Evolutionary conservation across 1,140 invertebrate genomes (phyloP), one percentile per base, ranked within the genome.

Genomic region (Anastrepha ludens): DNA sequence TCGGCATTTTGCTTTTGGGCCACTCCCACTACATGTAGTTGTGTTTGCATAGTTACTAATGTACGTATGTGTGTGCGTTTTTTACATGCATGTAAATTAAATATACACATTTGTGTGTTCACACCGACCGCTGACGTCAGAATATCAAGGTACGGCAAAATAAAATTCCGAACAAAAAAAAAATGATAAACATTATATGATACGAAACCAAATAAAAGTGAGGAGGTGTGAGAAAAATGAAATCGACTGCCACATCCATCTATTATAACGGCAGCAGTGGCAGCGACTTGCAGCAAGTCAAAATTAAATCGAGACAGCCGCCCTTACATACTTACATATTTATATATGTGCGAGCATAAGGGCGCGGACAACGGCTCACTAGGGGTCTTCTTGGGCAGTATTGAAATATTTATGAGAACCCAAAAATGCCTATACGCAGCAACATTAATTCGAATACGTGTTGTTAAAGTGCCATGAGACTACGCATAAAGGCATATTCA

Each of bases 1-100:
- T 55, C 9, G 74, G 17, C 47, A 81, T 47, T 74, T 44, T 44
- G 13, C 41, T 50, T 9, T 17, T 17, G 15, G n/a, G 74, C 17
- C 74, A 81, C 74, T 81, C 74, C 74, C 29, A 55, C 50, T 6
- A 81, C 47, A 50, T 29, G 55, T 81, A 81, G 20, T 13, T n/a
- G 50, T 55, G 55, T 29, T 47, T 81, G 47, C 74, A 55, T n/a
- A 15, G 55, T 15, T 47, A 6, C 50, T 60, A 59, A 65, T 86
- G 47, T 29, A 39, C 44, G n/a, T 86, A 9, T 11, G 50, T 44
- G 39, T 58, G 47, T 20, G 78, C 0, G 29, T 11, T 67, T 8
- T 67, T 7, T 41, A 20, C 39, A 70, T 70, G 39, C 44, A 39
- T 85, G 81, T 58, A 62, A 86, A 86, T 86, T 55, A 78, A 78